These are phyloP conservation scores for Drosophila ohnishii DNA, from an alignment of 1,140 invertebrate genomes.

Conservation along the genomic window DNA sequence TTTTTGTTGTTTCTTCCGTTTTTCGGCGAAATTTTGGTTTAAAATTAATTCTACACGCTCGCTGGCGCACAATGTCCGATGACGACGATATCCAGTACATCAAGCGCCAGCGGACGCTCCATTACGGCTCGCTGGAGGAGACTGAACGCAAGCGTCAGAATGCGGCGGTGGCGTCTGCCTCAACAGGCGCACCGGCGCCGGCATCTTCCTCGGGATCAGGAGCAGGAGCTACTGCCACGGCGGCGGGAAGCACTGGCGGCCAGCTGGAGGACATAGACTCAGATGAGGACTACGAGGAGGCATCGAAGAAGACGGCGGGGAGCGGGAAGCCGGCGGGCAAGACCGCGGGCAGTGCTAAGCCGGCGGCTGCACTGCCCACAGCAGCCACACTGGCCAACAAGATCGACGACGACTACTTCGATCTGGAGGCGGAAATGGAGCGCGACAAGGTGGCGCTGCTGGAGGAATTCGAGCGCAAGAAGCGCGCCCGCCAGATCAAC, in stretches of 20 bases:
- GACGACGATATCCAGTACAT: slow-evolving; percentile 91
- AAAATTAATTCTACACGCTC: slow-evolving; percentile 70
- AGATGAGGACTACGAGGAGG: slow-evolving; percentile 84
- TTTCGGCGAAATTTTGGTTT: slow-evolving; percentile 74
- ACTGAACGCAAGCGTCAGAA: slow-evolving; percentile 87
- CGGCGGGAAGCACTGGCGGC: slow-evolving; percentile 41
- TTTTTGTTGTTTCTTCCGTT: slow-evolving; percentile 77
- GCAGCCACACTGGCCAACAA: slow-evolving; percentile 72
- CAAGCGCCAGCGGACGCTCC: slow-evolving; percentile 90
- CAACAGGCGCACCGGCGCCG: slow-evolving; percentile 29
- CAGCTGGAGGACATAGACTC: slow-evolving; percentile 82
- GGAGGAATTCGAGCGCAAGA: slow-evolving; percentile 96
- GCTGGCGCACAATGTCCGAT: slow-evolving; percentile 89
- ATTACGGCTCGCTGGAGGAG: slow-evolving; percentile 95
- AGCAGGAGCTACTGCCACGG: slow-evolving; percentile 21
- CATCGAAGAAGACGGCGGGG: slow-evolving; percentile 71
- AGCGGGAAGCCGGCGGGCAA: slow-evolving; percentile 57
- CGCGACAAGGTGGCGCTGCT: slow-evolving; percentile 94
- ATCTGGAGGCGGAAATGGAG: slow-evolving; percentile 93
- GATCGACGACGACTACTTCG: slow-evolving; percentile 92
- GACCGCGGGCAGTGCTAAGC: slow-evolving; percentile 59
- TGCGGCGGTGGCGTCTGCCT: slow-evolving; percentile 78
- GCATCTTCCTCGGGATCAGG: slow-evolving; percentile 42
- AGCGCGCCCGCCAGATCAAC: slow-evolving; percentile 95
- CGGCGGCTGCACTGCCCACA: slow-evolving; percentile 80